Base-by-base conservation (phyloP, 2,888 invertebrate species). In the Phorcus lineatus region DNA sequence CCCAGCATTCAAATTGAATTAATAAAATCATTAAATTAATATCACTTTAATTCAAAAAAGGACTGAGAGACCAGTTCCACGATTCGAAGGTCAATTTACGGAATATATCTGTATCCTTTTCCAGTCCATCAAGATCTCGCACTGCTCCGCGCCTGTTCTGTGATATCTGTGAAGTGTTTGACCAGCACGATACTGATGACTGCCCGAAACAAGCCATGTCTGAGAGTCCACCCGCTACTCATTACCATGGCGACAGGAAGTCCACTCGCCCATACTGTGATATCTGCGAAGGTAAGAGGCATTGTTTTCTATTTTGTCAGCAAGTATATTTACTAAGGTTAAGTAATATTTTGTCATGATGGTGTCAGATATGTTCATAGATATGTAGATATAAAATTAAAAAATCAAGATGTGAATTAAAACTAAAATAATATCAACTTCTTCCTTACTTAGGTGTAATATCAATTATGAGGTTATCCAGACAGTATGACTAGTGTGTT, bases 131-230 rank as follows among this genome's bases (percentile, higher is more conserved):
- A 1, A 83, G 84, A n/a, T 67, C 79, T 11, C 83, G 87, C 47
- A 84, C 87, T 24, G 95, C 97, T 2, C 97, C 97, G 62, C 96
- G 99, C 31, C 94, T 96, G 91, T 99, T 97, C 94, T 99, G 99
- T 95, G 99, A 99, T 95, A 99, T 98, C 90, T 99, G 99, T 93
- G 99, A 99, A 94, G 95, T 96, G 92, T 99, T 99, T 94, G 99
- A 99, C 94, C 94, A 96, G 80, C 99, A 99, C 93, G 98, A 99
- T 93, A 99, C 99, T 0, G 99, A 99, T 93, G 99, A 99, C 92
- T 99, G 99, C 92, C 98, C 98, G 52, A 94, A 95, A 74, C 98
- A 98, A 94, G 95, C 95, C 40, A 94, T 94, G 90, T 94, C 94
- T 54, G 89, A 89, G 78, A 94, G 94, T 77, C 95, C 94, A 77